These are phyloP conservation scores for Manis pentadactyla DNA, from an alignment of 2,797 vertebrate species.

Conservation along the genomic window DNA sequence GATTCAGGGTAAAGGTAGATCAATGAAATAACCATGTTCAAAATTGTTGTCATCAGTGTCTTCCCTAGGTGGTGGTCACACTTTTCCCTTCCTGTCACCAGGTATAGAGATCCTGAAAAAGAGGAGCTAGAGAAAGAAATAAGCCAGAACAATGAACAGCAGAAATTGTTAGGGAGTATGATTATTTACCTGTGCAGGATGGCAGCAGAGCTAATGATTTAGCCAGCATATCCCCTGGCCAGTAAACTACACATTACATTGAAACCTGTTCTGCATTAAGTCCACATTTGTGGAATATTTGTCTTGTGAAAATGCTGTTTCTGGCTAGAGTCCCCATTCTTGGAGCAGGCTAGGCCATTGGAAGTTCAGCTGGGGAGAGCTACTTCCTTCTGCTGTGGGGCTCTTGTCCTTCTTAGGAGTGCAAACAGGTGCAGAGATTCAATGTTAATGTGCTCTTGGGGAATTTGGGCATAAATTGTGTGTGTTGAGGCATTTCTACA, in stretches of 20 bases:
- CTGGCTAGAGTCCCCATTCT: background rate
- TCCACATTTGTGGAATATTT: background rate
- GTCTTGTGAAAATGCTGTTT: background rate
- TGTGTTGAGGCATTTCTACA: background rate
- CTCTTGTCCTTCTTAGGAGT: background rate
- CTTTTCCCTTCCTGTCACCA: background rate
- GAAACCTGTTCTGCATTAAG: background rate
- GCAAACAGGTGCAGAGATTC: background rate
- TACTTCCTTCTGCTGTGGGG: background rate
- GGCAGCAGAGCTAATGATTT: background rate
- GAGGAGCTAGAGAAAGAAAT: background rate
- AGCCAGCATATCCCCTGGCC: background rate
- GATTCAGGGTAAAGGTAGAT: background rate
- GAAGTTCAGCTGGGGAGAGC: background rate
- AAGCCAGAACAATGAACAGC: background rate
- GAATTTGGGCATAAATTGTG: background rate
- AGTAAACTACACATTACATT: background rate
- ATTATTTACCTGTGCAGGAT: background rate
- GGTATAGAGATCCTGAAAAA: background rate
- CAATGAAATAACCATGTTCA: background rate
- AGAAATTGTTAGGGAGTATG: background rate
- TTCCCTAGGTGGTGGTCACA: background rate
- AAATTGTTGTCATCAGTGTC: background rate
- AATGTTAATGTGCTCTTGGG: background rate
- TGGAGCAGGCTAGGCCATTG: no score